phyloP scores from a whole-genome alignment of 2,113 vertebrate genomes.

The Mormoops blainvillei region DNA sequence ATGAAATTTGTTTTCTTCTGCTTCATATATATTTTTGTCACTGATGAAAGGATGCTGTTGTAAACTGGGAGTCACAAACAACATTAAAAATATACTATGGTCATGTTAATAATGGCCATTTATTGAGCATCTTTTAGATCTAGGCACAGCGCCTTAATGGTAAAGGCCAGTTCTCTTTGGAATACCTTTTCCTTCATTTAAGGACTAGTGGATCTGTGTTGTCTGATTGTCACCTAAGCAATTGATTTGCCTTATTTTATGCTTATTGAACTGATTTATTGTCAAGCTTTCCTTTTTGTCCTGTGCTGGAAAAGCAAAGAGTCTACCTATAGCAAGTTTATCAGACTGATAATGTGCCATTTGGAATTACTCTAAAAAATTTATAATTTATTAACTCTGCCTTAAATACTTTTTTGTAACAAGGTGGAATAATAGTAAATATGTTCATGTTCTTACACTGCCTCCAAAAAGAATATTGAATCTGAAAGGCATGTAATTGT shows the following conservation, averaged over 20 bases:
- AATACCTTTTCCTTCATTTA: background rate
- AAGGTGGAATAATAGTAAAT: background rate
- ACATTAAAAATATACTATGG: background rate
- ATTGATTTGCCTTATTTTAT: background rate
- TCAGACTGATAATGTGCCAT: background rate
- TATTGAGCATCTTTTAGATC: background rate
- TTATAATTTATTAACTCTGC: background rate
- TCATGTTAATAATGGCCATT: background rate
- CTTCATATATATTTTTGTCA: background rate
- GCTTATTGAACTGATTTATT: background rate
- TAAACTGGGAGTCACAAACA: background rate
- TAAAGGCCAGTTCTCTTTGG: background rate
- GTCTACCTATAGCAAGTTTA: background rate
- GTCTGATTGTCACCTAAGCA: background rate
- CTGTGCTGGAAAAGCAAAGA: background rate
- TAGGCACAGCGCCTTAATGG: background rate
- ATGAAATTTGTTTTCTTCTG: background rate
- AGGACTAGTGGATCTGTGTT: background rate
- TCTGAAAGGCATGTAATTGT: background rate
- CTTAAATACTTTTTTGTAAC: background rate
- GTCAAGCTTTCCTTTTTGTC: background rate
- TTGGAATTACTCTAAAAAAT: background rate
- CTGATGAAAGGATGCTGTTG: background rate
- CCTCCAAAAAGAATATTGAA: background rate
- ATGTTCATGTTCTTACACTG: background rate